phyloP scores from a whole-genome alignment of 2,113 vertebrate species.

The Chaetorhynchus papuensis region DNA sequence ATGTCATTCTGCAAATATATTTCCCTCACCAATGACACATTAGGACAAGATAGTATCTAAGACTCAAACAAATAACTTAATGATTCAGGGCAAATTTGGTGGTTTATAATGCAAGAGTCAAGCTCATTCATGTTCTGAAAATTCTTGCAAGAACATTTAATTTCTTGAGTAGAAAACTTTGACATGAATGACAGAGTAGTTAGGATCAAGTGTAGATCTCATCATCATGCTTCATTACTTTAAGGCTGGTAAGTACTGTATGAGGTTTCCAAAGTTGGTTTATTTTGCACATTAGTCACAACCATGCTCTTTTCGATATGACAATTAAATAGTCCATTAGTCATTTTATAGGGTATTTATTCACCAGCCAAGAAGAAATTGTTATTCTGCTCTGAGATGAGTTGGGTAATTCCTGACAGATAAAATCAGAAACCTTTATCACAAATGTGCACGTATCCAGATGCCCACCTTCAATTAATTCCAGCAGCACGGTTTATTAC shows the following conservation, averaged over 20 bases:
- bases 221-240: conserved; percentile 53
- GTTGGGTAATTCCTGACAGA: conserved; percentile 32
- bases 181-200: conserved; percentile 24
- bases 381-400: conserved; percentile 31
- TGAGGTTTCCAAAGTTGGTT: conserved; percentile 44
- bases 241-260: conserved; percentile 16
- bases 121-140: not conserved
- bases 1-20: not conserved
- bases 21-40: not conserved
- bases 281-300: conserved; percentile 61
- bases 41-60: not conserved
- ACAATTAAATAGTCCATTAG: conserved; percentile 64
- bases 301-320: conserved; percentile 13
- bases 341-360: conserved; percentile 57
- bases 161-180: conserved; percentile 20
- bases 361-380: conserved; percentile 47
- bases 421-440: conserved; percentile 40
- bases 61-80: not conserved
- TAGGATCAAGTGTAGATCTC: not conserved
- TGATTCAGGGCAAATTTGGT: not conserved
- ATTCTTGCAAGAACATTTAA: not conserved
- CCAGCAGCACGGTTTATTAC: conserved; percentile 46
- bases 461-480: conserved; percentile 45
- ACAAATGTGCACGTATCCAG: not conserved
- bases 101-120: not conserved